Evolutionary conservation across 2,888 invertebrate species (phyloP).

Genomic region (Bursaphelenchus okinawaensis): DNA sequence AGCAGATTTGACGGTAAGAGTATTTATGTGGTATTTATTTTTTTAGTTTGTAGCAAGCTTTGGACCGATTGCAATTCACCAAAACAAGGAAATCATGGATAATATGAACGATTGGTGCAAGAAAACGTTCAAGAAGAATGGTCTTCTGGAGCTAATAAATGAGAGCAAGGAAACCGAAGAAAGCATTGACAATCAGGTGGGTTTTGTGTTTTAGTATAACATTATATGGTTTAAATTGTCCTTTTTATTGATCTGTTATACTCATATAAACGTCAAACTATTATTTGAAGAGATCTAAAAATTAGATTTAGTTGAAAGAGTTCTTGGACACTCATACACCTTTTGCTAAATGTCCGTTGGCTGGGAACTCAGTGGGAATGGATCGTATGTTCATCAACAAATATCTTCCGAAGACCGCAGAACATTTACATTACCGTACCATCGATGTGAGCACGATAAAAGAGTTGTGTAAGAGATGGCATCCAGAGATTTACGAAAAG

Average conservation of each 20-base stretch:
- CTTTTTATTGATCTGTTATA: too few species aligned
- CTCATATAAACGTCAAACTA: too few species aligned
- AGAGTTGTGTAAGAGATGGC: slow-evolving; percentile 69
- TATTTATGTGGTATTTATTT: background rate
- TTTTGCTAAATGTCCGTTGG: slow-evolving; percentile 58
- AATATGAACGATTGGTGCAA: slow-evolving; percentile 81
- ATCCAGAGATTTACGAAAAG: slow-evolving; percentile 61
- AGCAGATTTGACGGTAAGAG: slow-evolving; percentile 41
- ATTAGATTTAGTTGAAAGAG: slow-evolving; percentile 65
- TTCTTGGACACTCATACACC: slow-evolving; percentile 68
- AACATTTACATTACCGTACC: slow-evolving; percentile 81
- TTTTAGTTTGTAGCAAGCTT: slow-evolving; percentile 26
- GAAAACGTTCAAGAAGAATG: slow-evolving; percentile 76
- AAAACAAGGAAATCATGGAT: slow-evolving; percentile 68
- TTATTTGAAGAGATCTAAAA: too few species aligned
- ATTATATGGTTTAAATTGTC: too few species aligned
- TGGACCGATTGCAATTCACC: slow-evolving; percentile 68
- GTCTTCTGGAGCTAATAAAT: slow-evolving; percentile 71
- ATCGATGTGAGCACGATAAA: slow-evolving; percentile 87
- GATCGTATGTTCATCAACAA: slow-evolving; percentile 76
- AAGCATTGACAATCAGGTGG: slow-evolving; percentile 69
- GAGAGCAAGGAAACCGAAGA: slow-evolving; percentile 67
- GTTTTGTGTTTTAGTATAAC: slow-evolving; percentile 66
- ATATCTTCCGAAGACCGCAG: slow-evolving; percentile 74
- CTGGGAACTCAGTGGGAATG: slow-evolving; percentile 59